phyloP scores from a whole-genome alignment of 2,113 vertebrate genomes.

The Sciurus niger region DNA sequence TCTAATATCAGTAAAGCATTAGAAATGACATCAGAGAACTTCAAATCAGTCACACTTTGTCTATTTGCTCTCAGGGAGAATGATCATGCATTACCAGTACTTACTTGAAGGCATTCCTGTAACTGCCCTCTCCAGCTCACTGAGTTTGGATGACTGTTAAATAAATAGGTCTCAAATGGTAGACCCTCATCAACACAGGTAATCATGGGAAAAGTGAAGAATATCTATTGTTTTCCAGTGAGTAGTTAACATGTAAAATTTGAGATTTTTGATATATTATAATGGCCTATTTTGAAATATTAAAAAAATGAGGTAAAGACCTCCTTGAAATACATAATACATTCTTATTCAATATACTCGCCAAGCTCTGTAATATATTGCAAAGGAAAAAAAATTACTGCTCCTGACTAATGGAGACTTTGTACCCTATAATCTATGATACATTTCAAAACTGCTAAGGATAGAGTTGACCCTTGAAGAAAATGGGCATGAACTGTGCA shows the following conservation, averaged over 20 bases:
- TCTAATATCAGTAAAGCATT: conserved; percentile 43
- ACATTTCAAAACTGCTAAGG: background rate
- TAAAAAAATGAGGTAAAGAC: background rate
- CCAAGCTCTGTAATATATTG: background rate
- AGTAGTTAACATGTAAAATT: background rate
- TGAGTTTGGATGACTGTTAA: conserved; percentile 6
- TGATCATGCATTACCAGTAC: background rate
- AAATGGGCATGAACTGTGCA: background rate
- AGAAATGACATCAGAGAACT: conserved; percentile 31
- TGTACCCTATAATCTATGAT: background rate
- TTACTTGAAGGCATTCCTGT: background rate
- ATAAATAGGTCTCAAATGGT: background rate
- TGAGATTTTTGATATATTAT: background rate
- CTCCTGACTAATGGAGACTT: background rate
- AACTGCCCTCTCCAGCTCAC: background rate
- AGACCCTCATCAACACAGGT: background rate
- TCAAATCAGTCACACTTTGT: background rate
- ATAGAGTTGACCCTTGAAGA: background rate
- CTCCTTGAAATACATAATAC: background rate
- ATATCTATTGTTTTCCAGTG: background rate
- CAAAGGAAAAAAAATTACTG: background rate
- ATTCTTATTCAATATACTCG: background rate
- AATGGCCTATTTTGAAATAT: background rate
- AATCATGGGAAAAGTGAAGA: background rate
- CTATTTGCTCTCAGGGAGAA: background rate